Percentiles rank a stretch among this genome's conserved stretches.
phyloP scores from a whole-genome alignment of 2,797 vertebrate species.

The Cephalopachus bancanus region DNA sequence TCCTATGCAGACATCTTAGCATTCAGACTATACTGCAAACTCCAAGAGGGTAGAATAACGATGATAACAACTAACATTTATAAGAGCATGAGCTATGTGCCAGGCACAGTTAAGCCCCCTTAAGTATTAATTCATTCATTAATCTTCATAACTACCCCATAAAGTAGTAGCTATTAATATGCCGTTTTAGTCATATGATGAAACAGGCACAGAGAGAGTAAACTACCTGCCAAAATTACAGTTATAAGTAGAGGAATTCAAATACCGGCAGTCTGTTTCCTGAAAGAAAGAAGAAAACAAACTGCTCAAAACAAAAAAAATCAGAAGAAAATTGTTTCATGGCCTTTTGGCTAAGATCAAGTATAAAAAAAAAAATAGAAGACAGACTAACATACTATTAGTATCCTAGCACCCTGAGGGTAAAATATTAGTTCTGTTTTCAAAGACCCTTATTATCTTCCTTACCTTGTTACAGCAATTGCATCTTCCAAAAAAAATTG shows the following conservation, averaged over 20 bases:
- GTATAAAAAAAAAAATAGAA: neutral
- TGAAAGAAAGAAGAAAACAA: conserved; percentile 34
- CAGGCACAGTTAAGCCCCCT: conserved; percentile 17
- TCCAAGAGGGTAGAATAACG: neutral
- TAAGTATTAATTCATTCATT: conserved; percentile 10
- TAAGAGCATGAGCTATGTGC: neutral
- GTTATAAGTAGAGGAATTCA: neutral
- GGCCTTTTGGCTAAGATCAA: neutral
- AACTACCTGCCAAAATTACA: neutral
- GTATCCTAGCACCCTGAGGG: neutral
- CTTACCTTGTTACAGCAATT: conserved; percentile 93
- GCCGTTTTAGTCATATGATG: neutral
- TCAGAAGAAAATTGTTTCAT: neutral
- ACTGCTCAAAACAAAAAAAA: conserved; percentile 49
- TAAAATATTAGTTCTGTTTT: conserved; percentile 13
- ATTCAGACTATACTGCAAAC: neutral
- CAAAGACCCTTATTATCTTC: neutral
- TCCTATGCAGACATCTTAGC: neutral
- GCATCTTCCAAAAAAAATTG: conserved; percentile 98
- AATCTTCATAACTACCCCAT: neutral
- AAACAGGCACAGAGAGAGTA: conserved; percentile 39
- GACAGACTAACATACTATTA: neutral
- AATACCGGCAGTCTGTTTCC: neutral
- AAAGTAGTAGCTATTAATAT: conserved; percentile 8
- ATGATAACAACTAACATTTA: neutral